Base-by-base conservation (phyloP, 1,140 invertebrate genomes). In the Bombus breviceps region DNA sequence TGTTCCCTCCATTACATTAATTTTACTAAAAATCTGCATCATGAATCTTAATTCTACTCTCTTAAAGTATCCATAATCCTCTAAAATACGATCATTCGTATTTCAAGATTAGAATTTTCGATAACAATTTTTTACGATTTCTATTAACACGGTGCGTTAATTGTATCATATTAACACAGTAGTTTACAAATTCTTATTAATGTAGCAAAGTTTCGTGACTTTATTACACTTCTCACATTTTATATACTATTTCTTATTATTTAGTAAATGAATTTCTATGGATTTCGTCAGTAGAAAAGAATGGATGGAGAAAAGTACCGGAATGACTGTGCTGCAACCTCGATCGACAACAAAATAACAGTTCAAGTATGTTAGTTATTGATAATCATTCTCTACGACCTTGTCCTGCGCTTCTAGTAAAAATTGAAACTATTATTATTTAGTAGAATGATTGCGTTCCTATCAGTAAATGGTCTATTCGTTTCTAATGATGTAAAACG, bases 361-460 rank as follows among this genome's bases (percentile, higher is more conserved):
- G 13, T 71, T 4, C 32, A 37, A 22, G 32, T 69, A 41, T 25
- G n/a, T 68, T 47, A 28, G 4, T 10, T 41, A 41, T 71, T 57
- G 39, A 39, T 80, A 57, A 69, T 80, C 15, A 34, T 2, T 6
- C 25, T 12, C 22, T 57, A 47, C 34, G 43, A 80, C 34, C 28
- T 71, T 71, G 78, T 37, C 8, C 34, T 32, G 12, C 41, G 64
- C 25, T 71, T 15, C 25, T n/a, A 53, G 47, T 69, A 25, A 6
- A 69, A 53, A 57, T 28, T 8, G 43, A 39, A 25, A 71, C 43
- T 71, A 39, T 71, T 80, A 80, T 57, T 80, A 71, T 57, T 80
- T 71, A 80, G 28, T 39, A 32, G 18, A 39, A 57, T 25, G 34
- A 69, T 53, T 8, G 15, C 43, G 34, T 57, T 9, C 9, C 15